phyloP scores from a whole-genome alignment of 2,113 vertebrate genomes.

The Chinchilla lanigera region DNA sequence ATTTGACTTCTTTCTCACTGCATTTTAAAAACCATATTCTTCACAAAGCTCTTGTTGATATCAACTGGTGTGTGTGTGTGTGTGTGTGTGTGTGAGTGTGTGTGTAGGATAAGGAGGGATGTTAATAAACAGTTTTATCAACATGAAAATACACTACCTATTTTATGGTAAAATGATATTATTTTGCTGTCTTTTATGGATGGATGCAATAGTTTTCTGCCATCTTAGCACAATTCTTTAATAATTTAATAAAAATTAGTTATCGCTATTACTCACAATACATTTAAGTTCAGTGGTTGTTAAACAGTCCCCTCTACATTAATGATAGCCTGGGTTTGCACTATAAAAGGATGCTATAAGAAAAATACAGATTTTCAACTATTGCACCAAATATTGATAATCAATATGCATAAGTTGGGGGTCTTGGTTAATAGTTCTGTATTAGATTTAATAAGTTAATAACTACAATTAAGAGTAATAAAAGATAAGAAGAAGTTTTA shows the following conservation, averaged over 20 bases:
- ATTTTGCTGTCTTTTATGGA: background rate
- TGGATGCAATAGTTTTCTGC: background rate
- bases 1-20: background rate
- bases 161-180: background rate
- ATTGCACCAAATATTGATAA: no score
- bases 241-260: background rate
- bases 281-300: background rate
- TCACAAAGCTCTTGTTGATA: background rate
- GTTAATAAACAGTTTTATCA: background rate
- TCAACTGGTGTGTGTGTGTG: background rate
- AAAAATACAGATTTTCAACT: background rate
- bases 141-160: background rate
- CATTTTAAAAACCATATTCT: background rate
- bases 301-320: background rate
- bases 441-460: background rate
- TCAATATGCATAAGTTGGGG: rapidly evolving
- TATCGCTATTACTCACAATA: background rate
- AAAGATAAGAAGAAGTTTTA: background rate
- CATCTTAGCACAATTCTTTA: background rate
- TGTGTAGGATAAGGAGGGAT: background rate
- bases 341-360: no score
- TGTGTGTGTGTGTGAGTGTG: background rate
- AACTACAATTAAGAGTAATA: no score
- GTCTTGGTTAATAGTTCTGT: no score
- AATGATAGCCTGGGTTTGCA: background rate